Evolutionary conservation across 2,888 invertebrate species (phyloP), one percentile per base, ranked within the genome.

Genomic region (Lepetodrilus schrolli): DNA sequence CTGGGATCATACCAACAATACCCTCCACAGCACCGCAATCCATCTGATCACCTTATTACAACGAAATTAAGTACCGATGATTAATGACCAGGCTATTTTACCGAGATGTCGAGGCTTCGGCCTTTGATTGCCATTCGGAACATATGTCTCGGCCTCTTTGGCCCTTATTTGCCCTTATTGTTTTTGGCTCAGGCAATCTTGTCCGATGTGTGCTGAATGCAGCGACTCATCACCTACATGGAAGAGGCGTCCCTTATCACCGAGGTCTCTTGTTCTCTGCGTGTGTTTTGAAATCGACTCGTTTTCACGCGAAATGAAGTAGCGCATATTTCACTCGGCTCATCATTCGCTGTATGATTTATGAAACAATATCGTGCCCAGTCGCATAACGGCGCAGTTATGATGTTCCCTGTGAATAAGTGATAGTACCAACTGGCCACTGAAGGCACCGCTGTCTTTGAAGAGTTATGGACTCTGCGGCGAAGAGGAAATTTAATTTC

Each of bases 361-460:
- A 58, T 58, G 58, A 58, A 58, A 58, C 58, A 58, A 58, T 58
- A 58, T 58, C 58, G 58, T 58, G 58, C 58, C 34, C 30, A 58
- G 58, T 58, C 58, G 58, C 58, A 58, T 58, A 58, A 58, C 58
- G 58, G 26, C 34, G 34, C 26, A 30, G 58, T 17, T 23, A 58
- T 58, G 58, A 58, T 58, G 58, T 30, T 58, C 58, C 58, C 34
- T 58, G 34, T 58, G 58, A 58, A 58, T 58, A 58, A 58, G 58
- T 58, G 58, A 58, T 58, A 58, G 34, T 58, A 58, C 58, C 13
- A 58, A 13, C 58, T 30, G 58, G 58, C 58, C 30, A 17, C 26
- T 30, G 30, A 58, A 58, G 58, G 34, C 58, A 30, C 4, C 17
- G 58, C 58, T 26, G 23, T 30, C 58, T 58, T 58, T 58, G 58